A percentile compares a stretch with the other conserved stretches of the same genome.
Evolutionary conservation across 92 coral and sea anemone genomes (phyloP).

Genomic region (Nematostella vectensis): DNA sequence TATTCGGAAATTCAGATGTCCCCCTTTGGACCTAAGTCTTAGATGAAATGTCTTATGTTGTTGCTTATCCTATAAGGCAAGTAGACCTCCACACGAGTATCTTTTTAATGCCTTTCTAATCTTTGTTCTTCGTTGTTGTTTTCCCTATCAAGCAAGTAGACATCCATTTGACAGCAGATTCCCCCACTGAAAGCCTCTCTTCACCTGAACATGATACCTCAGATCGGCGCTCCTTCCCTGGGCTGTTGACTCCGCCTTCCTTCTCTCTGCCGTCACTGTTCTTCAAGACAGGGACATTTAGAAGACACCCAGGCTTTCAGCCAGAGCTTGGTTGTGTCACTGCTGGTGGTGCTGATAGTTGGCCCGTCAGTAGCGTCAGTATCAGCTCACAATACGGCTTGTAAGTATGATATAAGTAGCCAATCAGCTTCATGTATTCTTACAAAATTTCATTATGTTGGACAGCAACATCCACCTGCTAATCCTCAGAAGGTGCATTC

Average conservation of each 20-base stretch:
- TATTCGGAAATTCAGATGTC: no score
- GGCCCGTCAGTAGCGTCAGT: conserved; percentile 66
- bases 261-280: conserved; percentile 27
- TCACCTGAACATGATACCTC: conserved; percentile 22
- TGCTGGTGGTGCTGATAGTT: conserved; percentile 35
- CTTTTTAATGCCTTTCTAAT: no score
- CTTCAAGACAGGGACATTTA: conserved; percentile 65
- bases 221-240: conserved; percentile 29
- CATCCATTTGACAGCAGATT: conserved; percentile 29
- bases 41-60: no score
- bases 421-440: not conserved
- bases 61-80: no score
- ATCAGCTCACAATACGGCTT: conserved; percentile 93
- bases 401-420: no score
- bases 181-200: conserved; percentile 6
- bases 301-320: conserved; percentile 89
- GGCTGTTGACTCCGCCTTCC: conserved; percentile 18
- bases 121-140: no score
- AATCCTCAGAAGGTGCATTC: no score
- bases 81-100: no score
- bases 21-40: no score
- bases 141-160: conserved; percentile 45
- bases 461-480: no score
- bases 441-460: no score
- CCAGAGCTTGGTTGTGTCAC: conserved; percentile 70